These are phyloP conservation scores for Heterocephalus glaber DNA, from an alignment of 2,113 vertebrate genomes.

Conservation along the genomic window DNA sequence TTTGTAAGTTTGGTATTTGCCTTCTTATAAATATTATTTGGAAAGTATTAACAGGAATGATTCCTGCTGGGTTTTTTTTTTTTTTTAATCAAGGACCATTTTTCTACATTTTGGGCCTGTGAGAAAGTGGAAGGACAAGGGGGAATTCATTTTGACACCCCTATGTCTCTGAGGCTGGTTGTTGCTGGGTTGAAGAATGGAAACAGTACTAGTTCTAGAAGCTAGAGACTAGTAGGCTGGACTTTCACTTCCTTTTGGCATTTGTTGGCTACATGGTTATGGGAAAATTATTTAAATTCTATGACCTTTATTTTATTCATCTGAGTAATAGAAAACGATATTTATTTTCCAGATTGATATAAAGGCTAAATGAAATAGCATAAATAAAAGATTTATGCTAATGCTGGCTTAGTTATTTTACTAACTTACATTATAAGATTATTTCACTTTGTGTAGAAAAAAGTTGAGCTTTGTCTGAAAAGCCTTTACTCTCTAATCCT, in stretches of 20 bases:
- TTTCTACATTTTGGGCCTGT: not conserved
- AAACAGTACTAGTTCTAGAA: not conserved
- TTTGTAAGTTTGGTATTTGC: not conserved
- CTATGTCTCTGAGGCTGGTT: not conserved
- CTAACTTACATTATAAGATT: constrained; percentile 13
- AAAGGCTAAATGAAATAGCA: not conserved
- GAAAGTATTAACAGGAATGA: not conserved
- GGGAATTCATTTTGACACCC: accelerated
- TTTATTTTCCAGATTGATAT: not conserved
- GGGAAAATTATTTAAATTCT: not conserved
- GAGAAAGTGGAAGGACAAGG: accelerated
- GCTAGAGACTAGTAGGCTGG: not conserved
- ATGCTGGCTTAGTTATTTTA: not conserved
- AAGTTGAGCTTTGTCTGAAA: not conserved
- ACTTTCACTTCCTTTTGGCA: not conserved
- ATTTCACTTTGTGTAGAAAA: not conserved
- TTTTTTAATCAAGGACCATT: not conserved
- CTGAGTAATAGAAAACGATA: not conserved
- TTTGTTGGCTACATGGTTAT: not conserved
- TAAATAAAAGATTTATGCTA: not conserved
- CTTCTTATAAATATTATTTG: not conserved
- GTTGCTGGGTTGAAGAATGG: not conserved
- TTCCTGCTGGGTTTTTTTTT: not conserved
- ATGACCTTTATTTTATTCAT: not conserved
- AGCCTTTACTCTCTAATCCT: not conserved